A percentile compares a stretch with the other conserved stretches of the same genome.
phyloP scores from a whole-genome alignment of 2,888 invertebrate genomes.

The Pocota personata region DNA sequence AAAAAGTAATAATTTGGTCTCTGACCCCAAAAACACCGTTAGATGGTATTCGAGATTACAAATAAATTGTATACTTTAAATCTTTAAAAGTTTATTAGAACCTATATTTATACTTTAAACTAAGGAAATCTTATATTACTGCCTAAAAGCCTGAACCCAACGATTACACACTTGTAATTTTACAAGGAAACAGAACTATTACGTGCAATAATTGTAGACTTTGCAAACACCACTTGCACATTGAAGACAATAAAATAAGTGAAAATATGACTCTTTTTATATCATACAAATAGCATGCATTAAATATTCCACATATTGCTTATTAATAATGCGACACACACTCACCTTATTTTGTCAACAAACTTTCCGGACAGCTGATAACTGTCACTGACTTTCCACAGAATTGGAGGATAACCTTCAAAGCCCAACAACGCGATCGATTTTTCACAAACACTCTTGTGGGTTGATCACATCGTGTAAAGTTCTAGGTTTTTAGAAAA shows the following conservation, averaged over 20 bases:
- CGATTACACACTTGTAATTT: background rate
- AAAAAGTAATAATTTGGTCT: too few relatives aligned
- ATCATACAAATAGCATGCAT: background rate
- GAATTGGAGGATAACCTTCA: background rate
- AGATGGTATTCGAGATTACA: too few relatives aligned
- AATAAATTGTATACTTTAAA: too few relatives aligned
- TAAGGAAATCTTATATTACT: too few relatives aligned
- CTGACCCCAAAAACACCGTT: too few relatives aligned
- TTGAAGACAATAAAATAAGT: background rate
- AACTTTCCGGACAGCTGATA: constrained; percentile 31
- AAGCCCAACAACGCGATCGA: background rate
- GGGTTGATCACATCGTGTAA: background rate
- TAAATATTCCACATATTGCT: background rate
- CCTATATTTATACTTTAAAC: too few relatives aligned
- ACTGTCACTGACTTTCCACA: background rate
- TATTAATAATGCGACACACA: background rate
- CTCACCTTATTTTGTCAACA: constrained; percentile 53
- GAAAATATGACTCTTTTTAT: background rate
- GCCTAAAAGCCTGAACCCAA: background rate
- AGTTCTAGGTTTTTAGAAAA: too few relatives aligned
- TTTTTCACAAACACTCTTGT: background rate
- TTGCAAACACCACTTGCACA: background rate
- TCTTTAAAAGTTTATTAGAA: too few relatives aligned
- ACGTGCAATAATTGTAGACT: background rate
- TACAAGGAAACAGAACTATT: constrained; percentile 1